phyloP scores from a whole-genome alignment of 2,888 invertebrate species.

The Phytoseiulus persimilis region DNA sequence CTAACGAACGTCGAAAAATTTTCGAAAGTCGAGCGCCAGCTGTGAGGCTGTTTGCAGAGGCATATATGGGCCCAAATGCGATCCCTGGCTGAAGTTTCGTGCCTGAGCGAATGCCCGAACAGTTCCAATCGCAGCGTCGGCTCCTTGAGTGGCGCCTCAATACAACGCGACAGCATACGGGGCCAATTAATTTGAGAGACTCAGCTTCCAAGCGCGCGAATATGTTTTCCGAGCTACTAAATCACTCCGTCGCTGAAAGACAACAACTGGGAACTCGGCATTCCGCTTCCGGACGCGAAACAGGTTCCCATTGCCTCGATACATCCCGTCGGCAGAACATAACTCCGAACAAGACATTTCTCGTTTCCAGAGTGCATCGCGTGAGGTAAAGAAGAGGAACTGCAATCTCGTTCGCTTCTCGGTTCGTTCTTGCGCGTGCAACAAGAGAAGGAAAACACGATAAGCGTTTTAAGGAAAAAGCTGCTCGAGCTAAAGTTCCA shows the following conservation, averaged over 20 bases:
- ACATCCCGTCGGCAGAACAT: neutral
- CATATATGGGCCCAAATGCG: neutral
- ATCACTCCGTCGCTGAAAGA: neutral
- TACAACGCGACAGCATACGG: neutral
- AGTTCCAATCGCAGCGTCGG: neutral
- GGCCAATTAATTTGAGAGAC: neutral
- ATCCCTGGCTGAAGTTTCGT: neutral
- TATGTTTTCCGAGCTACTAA: neutral
- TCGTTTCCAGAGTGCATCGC: neutral
- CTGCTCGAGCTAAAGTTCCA: neutral
- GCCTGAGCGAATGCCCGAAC: neutral
- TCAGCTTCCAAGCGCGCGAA: neutral
- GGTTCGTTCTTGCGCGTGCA: neutral
- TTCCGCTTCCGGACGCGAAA: neutral
- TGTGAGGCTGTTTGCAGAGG: neutral
- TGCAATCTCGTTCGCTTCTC: neutral
- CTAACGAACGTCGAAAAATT: neutral
- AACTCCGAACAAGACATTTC: neutral
- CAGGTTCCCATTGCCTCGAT: neutral
- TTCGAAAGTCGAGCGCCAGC: neutral
- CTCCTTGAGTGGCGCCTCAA: neutral
- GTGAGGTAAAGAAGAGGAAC: neutral
- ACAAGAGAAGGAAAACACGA: conserved; percentile 17
- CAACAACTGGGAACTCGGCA: neutral
- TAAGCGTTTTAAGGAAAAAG: conserved; percentile 36